Base-by-base conservation (phyloP, 2,797 vertebrate genomes). In the Arnoldichthys spilopterus region DNA sequence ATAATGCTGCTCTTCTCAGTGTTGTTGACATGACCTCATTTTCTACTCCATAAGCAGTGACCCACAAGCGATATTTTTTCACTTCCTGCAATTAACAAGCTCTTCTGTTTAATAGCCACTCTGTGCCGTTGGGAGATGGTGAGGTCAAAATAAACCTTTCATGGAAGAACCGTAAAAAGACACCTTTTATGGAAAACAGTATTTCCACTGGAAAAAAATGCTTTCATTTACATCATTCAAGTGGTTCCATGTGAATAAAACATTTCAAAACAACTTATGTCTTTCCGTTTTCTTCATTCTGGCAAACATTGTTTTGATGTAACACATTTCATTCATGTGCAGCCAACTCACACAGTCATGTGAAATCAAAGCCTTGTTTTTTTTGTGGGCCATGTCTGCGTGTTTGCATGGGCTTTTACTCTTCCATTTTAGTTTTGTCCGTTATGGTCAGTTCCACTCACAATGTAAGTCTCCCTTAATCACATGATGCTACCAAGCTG, bases 21-120 rank as follows among this genome's bases (percentile, higher is more conserved):
- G 49, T 45, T 70, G 78, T 70, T 79, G 51, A 84, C 74, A 75
- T 76, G 76, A 83, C 67, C 72, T 43, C 79, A 24, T 81, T 85
- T 45, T 72, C 16, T 30, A 54, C 45, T 77, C 20, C 61, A n/a
- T 22, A 24, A 47, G 13, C 43, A 47, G 32, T 32, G 54, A 58
- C 22, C 77, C 74, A 37, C 26, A 61, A 68, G 58, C 7, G 26
- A n/a, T 26, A 72, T 5, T 72, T 56, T 59, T 54, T 62, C 24
- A 30, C 28, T 43, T 30, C 26, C 54, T 40, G 20, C 54, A 51
- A 51, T 45, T 58, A 49, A 32, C 32, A 34, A 76, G 1, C 4
- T 54, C 37, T 63, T 26, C 47, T 63, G 47, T 76, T 76, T 73
- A 62, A 82, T 63, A 37, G 56, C 8, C 13, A 22, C 24, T 24